A percentile compares a stretch with the other conserved stretches of the same genome.
Evolutionary conservation across 1,140 invertebrate genomes (phyloP).

Genomic region (Drosophila mauritiana): DNA sequence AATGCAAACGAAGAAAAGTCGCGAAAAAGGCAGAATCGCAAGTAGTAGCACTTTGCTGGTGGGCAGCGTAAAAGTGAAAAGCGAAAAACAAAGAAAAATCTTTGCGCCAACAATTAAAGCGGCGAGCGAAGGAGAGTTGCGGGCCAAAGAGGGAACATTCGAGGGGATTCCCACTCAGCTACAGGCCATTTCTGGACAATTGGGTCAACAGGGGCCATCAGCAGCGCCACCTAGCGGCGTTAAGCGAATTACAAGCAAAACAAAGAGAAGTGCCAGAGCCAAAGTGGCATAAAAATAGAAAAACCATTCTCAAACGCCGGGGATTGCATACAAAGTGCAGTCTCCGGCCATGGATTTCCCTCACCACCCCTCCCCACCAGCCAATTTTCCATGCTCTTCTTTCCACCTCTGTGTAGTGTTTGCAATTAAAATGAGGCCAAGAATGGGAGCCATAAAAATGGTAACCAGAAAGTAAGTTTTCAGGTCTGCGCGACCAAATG

Average conservation of each 20-base stretch:
- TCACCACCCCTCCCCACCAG: neutral
- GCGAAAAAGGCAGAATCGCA: neutral
- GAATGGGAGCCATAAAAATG: constrained; percentile 58
- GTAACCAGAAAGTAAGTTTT: constrained; percentile 48
- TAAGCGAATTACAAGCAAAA: constrained; percentile 67
- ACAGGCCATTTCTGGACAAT: constrained; percentile 54
- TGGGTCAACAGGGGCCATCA: constrained; percentile 72
- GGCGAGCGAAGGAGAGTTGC: constrained; percentile 5
- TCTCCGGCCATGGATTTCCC: constrained; percentile 16
- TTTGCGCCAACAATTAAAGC: constrained; percentile 46
- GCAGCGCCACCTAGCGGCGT: constrained; percentile 70
- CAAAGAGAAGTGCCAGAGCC: constrained; percentile 25
- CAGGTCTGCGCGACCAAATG: constrained; percentile 58
- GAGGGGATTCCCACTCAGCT: constrained; percentile 18
- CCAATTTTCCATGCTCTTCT: neutral
- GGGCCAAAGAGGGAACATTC: constrained; percentile 4
- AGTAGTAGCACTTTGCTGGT: constrained; percentile 21
- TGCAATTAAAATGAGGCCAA: constrained; percentile 77
- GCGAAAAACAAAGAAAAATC: constrained; percentile 42
- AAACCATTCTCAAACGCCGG: constrained; percentile 45
- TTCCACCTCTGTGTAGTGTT: constrained; percentile 24
- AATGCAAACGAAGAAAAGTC: constrained; percentile 36
- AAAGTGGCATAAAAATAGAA: constrained; percentile 80
- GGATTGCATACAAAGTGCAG: constrained; percentile 74
- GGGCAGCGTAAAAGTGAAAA: constrained; percentile 44